Evolutionary conservation across 1,140 invertebrate genomes (phyloP).

Genomic region (Armadillidium nasatum): DNA sequence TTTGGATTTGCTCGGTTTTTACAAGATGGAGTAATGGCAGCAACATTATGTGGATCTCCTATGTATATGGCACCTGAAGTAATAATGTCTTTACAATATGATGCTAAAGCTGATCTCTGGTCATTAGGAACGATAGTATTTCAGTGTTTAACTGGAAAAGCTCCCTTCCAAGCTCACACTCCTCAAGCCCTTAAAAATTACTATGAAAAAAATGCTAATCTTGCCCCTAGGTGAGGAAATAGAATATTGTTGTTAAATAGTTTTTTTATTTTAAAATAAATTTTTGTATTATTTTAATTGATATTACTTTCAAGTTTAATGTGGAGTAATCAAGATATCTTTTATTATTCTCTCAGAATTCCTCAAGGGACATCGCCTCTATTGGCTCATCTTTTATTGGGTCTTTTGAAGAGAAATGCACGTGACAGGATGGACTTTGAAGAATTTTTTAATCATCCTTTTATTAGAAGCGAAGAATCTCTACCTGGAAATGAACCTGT

Average conservation of each 20-base stretch:
- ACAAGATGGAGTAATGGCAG: slow-evolving; percentile 98
- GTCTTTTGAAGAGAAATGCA: slow-evolving; percentile 84
- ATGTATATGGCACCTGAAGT: slow-evolving; percentile 99
- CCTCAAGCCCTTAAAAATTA: slow-evolving; percentile 96
- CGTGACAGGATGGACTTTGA: slow-evolving; percentile 94
- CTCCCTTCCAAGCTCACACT: slow-evolving; percentile 95
- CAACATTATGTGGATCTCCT: slow-evolving; percentile 96
- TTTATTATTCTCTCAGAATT: slow-evolving; percentile 63
- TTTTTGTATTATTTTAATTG: background rate
- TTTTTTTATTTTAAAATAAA: slow-evolving; percentile 8
- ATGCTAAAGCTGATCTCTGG: slow-evolving; percentile 98
- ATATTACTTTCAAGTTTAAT: too few relatives aligned
- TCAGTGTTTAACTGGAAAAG: slow-evolving; percentile 96
- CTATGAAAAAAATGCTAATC: slow-evolving; percentile 88
- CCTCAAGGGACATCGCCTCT: slow-evolving; percentile 85
- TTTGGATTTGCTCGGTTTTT: slow-evolving; percentile 99
- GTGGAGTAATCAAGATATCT: background rate
- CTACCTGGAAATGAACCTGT: too few relatives aligned
- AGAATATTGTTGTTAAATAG: too few relatives aligned
- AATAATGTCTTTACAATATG: slow-evolving; percentile 98
- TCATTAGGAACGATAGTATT: slow-evolving; percentile 98
- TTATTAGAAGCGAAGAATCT: slow-evolving; percentile 58
- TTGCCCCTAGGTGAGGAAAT: slow-evolving; percentile 70
- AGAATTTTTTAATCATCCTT: slow-evolving; percentile 86
- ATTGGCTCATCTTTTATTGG: slow-evolving; percentile 75